Percentiles rank a stretch among this genome's conserved stretches.
These are phyloP conservation scores for Phoenoteleia sp. DNA, from an alignment of 2,888 invertebrate genomes.

Conservation along the genomic window DNA sequence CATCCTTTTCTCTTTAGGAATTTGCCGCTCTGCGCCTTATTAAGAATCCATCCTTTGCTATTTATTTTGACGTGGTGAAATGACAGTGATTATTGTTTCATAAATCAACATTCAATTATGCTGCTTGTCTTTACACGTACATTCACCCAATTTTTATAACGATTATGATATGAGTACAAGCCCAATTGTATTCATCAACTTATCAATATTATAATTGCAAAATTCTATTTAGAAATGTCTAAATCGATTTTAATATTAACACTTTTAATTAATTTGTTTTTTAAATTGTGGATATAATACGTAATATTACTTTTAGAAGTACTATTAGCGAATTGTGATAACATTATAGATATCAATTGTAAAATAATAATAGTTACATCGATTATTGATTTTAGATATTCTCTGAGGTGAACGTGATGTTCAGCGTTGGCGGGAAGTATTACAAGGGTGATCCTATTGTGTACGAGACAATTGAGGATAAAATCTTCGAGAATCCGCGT, in stretches of 20 bases:
- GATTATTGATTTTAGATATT: slow-evolving; percentile 89
- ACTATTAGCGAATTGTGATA: too few species aligned
- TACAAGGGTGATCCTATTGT: slow-evolving; percentile 93
- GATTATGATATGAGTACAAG: too few species aligned
- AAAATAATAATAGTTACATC: slow-evolving; percentile 27
- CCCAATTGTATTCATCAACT: too few species aligned
- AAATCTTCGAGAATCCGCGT: slow-evolving; percentile 93
- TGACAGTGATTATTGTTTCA: slow-evolving; percentile 10
- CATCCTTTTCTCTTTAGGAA: slow-evolving; percentile 2
- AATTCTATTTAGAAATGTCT: too few species aligned
- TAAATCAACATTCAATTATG: slow-evolving; percentile 26
- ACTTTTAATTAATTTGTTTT: too few species aligned
- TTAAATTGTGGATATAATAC: too few species aligned
- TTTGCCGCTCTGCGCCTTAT: slow-evolving; percentile 16
- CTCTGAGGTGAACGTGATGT: slow-evolving; percentile 92
- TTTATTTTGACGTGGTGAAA: slow-evolving; percentile 7
- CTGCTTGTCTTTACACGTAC: too few species aligned
- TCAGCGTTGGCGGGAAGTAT: slow-evolving; percentile 93
- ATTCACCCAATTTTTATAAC: too few species aligned
- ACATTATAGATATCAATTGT: slow-evolving; percentile 13
- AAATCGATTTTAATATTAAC: slow-evolving; percentile 30
- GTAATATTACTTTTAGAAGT: too few species aligned
- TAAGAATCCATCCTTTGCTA: slow-evolving; percentile 11
- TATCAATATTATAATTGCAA: too few species aligned
- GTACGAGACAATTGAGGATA: slow-evolving; percentile 91